phyloP scores from a whole-genome alignment of 2,113 vertebrate species.

The Oxyura jamaicensis region DNA sequence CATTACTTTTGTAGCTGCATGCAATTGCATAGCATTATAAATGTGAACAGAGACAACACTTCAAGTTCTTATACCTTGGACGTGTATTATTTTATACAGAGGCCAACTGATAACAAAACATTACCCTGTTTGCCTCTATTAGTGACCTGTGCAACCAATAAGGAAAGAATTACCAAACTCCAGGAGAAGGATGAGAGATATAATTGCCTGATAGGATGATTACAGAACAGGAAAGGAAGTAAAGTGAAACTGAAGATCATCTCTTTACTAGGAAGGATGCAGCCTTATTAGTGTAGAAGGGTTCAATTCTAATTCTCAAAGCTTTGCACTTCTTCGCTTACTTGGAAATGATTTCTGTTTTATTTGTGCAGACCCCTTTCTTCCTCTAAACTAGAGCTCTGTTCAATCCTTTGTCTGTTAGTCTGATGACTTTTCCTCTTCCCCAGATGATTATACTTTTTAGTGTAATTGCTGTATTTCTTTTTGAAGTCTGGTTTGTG shows the following conservation, averaged over 20 bases:
- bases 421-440: neutral
- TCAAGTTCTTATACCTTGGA: neutral
- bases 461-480: neutral
- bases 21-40: neutral
- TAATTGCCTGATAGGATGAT: neutral
- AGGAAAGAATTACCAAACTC: neutral
- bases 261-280: neutral
- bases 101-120: neutral
- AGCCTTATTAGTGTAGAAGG: neutral
- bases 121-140: neutral
- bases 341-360: neutral
- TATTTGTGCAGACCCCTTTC: rapidly evolving
- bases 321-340: neutral
- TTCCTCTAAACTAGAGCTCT: neutral
- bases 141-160: neutral
- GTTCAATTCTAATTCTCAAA: neutral
- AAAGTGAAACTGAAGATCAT: neutral
- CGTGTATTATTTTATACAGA: neutral
- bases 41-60: neutral
- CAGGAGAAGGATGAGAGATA: neutral
- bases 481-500: neutral
- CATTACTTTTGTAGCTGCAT: neutral
- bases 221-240: neutral
- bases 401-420: neutral
- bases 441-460: neutral